Evolutionary conservation across 2,888 invertebrate species (phyloP).

Genomic region (Oxystoma pomonae): DNA sequence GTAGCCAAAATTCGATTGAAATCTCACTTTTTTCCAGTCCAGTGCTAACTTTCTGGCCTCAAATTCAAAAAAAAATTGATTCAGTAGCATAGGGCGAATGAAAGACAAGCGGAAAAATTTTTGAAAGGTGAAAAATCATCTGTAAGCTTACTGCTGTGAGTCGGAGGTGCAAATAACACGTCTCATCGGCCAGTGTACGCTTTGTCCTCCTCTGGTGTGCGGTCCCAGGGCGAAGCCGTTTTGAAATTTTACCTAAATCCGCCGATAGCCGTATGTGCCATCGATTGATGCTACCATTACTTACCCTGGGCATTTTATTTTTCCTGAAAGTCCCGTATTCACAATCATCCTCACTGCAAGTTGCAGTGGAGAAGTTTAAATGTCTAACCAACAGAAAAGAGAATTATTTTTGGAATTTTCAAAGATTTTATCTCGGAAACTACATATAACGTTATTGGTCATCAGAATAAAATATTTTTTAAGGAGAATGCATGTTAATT

Average conservation of each 20-base stretch:
- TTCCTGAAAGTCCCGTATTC: constrained; percentile 68
- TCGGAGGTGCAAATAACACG: background rate
- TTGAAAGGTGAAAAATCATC: background rate
- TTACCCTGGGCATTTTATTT: constrained; percentile 68
- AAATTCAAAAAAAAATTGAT: too few species aligned
- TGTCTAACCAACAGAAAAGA: constrained; percentile 43
- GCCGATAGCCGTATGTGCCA: background rate
- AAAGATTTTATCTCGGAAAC: too few species aligned
- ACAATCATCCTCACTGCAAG: constrained; percentile 66
- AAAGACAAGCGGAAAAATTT: background rate
- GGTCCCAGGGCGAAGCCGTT: background rate
- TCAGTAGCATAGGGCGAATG: background rate
- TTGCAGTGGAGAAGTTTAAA: constrained; percentile 63
- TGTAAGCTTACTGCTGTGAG: background rate
- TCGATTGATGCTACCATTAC: constrained; percentile 27
- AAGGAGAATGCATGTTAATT: too few species aligned
- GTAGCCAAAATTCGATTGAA: too few species aligned
- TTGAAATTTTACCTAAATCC: background rate
- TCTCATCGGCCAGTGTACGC: background rate
- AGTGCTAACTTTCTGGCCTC: too few species aligned
- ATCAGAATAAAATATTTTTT: too few species aligned
- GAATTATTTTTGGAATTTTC: background rate
- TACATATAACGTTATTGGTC: too few species aligned
- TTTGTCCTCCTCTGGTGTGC: background rate
- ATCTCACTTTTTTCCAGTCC: too few species aligned